phyloP scores from a whole-genome alignment of 1,140 invertebrate genomes.

The Hylaeus anthracinus region DNA sequence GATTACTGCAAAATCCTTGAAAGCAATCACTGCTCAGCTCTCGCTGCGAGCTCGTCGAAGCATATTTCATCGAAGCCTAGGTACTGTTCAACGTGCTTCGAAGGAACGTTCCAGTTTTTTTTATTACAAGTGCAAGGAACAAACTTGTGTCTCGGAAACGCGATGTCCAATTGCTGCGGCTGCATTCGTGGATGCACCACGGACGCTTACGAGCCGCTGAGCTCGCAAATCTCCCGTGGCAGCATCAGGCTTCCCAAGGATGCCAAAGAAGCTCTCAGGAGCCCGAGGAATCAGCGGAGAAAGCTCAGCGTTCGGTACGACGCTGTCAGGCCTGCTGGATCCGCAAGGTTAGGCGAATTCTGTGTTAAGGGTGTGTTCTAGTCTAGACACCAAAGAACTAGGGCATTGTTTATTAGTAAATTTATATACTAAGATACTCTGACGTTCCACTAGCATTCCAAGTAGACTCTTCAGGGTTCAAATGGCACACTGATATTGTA shows the following conservation, averaged over 20 bases:
- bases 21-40: no score
- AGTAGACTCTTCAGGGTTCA: no score
- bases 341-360: conserved; percentile 49
- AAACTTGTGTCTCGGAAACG: background rate
- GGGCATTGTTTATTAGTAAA: no score
- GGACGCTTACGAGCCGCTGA: conserved; percentile 67
- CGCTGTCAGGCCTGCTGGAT: conserved; percentile 62
- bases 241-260: conserved; percentile 35
- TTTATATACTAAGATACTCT: no score
- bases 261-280: conserved; percentile 45
- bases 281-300: conserved; percentile 63
- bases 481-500: no score
- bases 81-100: background rate
- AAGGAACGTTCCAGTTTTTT: background rate
- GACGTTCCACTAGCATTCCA: no score
- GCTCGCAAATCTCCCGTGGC: conserved; percentile 27
- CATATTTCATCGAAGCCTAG: background rate
- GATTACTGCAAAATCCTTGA: no score
- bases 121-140: background rate
- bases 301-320: conserved; percentile 69
- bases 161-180: conserved; percentile 67
- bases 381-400: no score
- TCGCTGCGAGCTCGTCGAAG: no score
- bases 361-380: background rate
- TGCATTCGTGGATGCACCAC: conserved; percentile 54